phyloP scores from a whole-genome alignment of 2,888 invertebrate genomes.

The Xanthia icteritia region DNA sequence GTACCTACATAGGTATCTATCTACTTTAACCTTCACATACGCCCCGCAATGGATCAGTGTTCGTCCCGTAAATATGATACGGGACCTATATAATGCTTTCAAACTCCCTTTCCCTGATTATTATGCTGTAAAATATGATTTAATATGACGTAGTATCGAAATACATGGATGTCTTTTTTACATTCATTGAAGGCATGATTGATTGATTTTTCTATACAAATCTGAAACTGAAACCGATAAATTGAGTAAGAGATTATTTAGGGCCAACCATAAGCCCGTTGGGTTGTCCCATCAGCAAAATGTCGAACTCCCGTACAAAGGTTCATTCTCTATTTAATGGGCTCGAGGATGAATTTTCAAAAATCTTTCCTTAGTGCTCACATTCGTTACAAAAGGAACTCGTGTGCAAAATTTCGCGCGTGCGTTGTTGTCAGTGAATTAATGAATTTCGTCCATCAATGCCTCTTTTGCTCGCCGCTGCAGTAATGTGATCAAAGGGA shows the following conservation, averaged over 20 bases:
- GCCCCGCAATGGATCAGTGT: neutral
- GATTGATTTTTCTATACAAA: conserved; percentile 33
- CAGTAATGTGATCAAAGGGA: neutral
- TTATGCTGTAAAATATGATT: conserved; percentile 27
- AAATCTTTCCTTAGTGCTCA: neutral
- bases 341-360: neutral
- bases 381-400: neutral
- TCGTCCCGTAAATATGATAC: conserved; percentile 26
- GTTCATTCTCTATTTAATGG: neutral
- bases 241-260: conserved; percentile 2
- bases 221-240: neutral
- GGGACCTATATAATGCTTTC: conserved; percentile 21
- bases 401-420: neutral
- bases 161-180: conserved; percentile 19
- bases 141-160: conserved; percentile 1
- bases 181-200: conserved; percentile 42
- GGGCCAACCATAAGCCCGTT: too few relatives aligned
- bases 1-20: neutral
- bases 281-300: neutral
- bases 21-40: neutral
- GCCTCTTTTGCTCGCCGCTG: too few relatives aligned
- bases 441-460: neutral
- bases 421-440: neutral
- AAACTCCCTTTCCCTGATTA: conserved; percentile 15
- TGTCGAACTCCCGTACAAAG: neutral